These are phyloP conservation scores for Agonopterix alstromeriana DNA, from an alignment of 2,888 invertebrate species.

Conservation along the genomic window DNA sequence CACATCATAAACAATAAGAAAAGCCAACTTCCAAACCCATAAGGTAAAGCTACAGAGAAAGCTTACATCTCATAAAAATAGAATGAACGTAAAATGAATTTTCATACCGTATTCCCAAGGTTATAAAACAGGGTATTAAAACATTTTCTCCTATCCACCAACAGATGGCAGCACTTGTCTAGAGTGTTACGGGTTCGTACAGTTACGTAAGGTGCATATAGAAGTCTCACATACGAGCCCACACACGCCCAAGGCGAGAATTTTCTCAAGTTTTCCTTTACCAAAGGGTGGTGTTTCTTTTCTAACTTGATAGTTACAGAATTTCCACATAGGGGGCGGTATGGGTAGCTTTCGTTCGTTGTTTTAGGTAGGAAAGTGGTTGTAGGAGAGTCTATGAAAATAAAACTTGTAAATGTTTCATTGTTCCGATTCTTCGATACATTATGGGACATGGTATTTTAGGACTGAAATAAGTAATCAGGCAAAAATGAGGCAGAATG, in stretches of 20 bases:
- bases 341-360: conserved; percentile 14
- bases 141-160: conserved; percentile 40
- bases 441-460: no score
- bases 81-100: neutral
- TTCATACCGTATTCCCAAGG: neutral
- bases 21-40: conserved; percentile 9
- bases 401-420: neutral
- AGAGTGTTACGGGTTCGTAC: no score
- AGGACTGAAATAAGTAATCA: no score
- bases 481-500: no score
- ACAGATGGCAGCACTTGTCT: conserved; percentile 15
- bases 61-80: neutral
- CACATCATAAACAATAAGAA: neutral
- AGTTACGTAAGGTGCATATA: conserved; percentile 22
- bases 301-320: conserved; percentile 51
- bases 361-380: neutral
- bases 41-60: neutral
- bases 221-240: conserved; percentile 30
- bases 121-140: conserved; percentile 26
- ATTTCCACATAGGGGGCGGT: conserved; percentile 63
- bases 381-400: neutral
- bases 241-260: conserved; percentile 37
- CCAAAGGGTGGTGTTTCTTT: conserved; percentile 40
- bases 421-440: no score
- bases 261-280: conserved; percentile 61